Percentiles rank a stretch among this genome's conserved stretches.
Conservation (phyloP, 53 echinoderm and acorn worm species). For the Astropecten irregularis region DNA sequence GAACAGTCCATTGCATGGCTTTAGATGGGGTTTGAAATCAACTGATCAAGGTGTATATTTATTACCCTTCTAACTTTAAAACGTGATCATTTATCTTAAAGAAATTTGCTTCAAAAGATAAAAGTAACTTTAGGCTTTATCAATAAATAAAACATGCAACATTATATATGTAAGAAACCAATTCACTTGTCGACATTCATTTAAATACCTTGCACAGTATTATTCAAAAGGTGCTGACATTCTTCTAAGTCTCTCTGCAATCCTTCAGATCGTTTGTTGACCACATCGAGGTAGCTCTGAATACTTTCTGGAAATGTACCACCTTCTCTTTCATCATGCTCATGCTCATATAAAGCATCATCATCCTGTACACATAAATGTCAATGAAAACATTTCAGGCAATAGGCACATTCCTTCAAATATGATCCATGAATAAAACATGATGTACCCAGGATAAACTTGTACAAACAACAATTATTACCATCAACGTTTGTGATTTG, state of each 20-base stretch:
- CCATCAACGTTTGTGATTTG: too few species aligned
- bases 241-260: conserved; percentile 73
- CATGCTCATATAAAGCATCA: background rate
- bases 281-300: conserved; percentile 61
- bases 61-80: background rate
- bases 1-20: too few species aligned
- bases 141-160: too few species aligned
- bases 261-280: conserved; percentile 75
- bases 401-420: background rate
- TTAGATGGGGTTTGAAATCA: too few species aligned
- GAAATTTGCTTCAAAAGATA: too few species aligned
- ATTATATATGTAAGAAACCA: too few species aligned
- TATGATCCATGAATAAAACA: too few species aligned
- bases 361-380: background rate
- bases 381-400: background rate
- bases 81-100: background rate
- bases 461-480: background rate
- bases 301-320: conserved; percentile 73
- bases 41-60: too few species aligned
- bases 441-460: background rate
- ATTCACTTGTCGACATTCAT: too few species aligned
- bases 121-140: too few species aligned
- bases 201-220: conserved; percentile 43
- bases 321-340: conserved; percentile 33
- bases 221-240: conserved; percentile 66